Conservation (phyloP, 2,888 invertebrate species). For the Pollenia griseotomentosa region DNA sequence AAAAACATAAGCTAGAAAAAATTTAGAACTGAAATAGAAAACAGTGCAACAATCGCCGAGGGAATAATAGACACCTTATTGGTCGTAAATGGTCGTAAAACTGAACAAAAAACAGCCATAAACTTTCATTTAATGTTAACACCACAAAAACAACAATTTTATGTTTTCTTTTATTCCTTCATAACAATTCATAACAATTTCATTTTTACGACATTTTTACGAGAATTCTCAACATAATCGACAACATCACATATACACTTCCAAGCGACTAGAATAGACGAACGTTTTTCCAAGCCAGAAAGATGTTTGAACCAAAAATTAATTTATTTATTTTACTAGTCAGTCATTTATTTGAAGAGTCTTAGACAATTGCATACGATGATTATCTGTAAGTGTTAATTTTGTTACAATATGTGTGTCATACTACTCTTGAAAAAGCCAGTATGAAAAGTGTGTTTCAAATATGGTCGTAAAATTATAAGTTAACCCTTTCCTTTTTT, state of each 20-base stretch:
- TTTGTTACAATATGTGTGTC: neutral
- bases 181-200: constrained; percentile 69
- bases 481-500: neutral
- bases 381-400: too few relatives aligned
- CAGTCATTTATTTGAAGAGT: neutral
- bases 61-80: constrained; percentile 44
- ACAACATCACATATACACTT: neutral
- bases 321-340: neutral
- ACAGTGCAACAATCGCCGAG: constrained; percentile 47
- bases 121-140: constrained; percentile 24
- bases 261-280: neutral
- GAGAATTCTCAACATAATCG: constrained; percentile 76
- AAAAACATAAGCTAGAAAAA: constrained; percentile 73
- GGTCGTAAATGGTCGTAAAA: constrained; percentile 65
- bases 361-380: too few relatives aligned
- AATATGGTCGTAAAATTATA: neutral
- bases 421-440: neutral
- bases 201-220: constrained; percentile 72
- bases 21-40: constrained; percentile 38
- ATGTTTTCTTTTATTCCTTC: constrained; percentile 67
- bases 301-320: too few relatives aligned
- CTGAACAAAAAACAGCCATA: constrained; percentile 37
- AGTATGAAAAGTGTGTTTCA: neutral
- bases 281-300: neutral
- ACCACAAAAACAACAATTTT: constrained; percentile 51